Evolutionary conservation across 2,113 vertebrate species (phyloP).

Genomic region (Puma concolor): DNA sequence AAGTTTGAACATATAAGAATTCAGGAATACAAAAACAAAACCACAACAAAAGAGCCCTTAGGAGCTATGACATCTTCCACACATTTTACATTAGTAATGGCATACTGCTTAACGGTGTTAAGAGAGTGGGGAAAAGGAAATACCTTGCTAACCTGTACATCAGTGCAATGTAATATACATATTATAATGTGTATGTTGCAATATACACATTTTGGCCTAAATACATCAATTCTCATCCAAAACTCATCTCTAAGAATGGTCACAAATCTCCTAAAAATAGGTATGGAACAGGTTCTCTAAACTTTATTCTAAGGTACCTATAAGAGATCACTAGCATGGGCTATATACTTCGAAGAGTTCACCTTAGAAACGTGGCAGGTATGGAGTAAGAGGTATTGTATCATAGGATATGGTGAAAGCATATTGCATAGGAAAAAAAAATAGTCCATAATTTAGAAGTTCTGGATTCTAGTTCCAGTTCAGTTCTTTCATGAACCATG

Average conservation of each 20-base stretch:
- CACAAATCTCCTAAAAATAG: not conserved
- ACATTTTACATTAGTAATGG: not conserved
- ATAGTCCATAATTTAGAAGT: not conserved
- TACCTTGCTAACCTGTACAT: not conserved
- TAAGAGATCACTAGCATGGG: not conserved
- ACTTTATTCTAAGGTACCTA: not conserved
- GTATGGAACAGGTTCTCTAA: not conserved
- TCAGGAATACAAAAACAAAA: not conserved
- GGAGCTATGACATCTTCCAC: not conserved
- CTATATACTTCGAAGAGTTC: not conserved
- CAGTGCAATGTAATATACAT: not conserved
- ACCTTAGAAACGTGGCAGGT: not conserved
- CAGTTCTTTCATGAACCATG: not conserved
- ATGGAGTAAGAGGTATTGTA: not conserved
- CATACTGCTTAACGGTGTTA: not conserved
- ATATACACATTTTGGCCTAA: not conserved
- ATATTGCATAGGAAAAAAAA: not conserved
- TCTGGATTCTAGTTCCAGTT: not conserved
- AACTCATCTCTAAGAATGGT: not conserved
- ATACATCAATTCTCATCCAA: not conserved
- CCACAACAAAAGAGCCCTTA: not conserved
- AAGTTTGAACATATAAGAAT: not conserved
- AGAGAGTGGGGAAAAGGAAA: not conserved
- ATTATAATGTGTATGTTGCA: not conserved
- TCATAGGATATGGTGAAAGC: not conserved